phyloP scores from a whole-genome alignment of 2,797 vertebrate species.

The Paramormyrops hopkinsi region DNA sequence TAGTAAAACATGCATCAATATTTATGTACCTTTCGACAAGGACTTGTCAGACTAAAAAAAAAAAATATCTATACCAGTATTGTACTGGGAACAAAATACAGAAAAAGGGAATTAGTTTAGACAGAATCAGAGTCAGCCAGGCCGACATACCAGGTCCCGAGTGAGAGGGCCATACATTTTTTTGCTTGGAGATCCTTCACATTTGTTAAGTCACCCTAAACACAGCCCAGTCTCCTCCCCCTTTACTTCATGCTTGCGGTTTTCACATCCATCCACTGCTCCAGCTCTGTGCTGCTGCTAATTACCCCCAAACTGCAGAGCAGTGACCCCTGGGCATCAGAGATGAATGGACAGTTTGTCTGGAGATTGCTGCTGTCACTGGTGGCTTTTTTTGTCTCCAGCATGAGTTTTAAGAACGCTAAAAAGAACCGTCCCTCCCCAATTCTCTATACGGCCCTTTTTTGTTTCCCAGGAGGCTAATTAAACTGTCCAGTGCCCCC shows the following conservation, averaged over 20 bases:
- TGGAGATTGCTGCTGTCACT: neutral
- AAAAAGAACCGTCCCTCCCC: neutral
- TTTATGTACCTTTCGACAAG: neutral
- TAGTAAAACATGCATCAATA: neutral
- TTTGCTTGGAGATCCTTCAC: neutral
- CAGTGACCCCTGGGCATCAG: neutral
- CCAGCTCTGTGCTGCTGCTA: neutral
- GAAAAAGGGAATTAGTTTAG: neutral
- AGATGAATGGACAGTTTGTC: constrained; percentile 12
- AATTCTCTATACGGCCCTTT: neutral
- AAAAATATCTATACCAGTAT: neutral
- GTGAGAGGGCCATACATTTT: neutral
- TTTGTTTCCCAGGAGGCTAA: neutral
- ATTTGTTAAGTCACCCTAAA: neutral
- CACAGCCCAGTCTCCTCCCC: neutral
- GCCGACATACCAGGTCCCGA: neutral
- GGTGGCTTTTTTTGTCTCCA: neutral
- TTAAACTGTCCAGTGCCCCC: neutral
- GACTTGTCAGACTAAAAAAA: neutral
- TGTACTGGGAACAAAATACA: neutral
- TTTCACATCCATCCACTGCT: neutral
- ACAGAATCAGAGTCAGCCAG: neutral
- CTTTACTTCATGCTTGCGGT: neutral
- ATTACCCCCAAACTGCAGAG: neutral
- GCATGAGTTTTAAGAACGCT: neutral